Base-by-base conservation (phyloP, 2,888 invertebrate genomes). In the Crossocerus cetratus region DNA sequence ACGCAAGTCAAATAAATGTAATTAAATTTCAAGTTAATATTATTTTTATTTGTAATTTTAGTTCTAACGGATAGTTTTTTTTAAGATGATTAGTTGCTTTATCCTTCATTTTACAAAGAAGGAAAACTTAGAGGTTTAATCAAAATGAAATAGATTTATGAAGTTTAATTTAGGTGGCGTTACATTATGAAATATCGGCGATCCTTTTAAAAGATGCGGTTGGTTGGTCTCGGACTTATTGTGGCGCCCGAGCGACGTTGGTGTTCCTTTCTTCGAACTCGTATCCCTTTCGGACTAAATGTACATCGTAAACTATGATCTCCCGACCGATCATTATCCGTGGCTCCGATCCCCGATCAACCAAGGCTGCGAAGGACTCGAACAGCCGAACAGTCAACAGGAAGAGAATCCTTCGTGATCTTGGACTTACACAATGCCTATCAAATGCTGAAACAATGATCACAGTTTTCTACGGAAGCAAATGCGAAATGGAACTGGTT, bases 291-390 rank as follows among this genome's bases (percentile, higher is more conserved):
- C 14, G 58, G 61, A 60, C 44, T 49, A 20, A 21, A 64, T 54
- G 23, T 43, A 43, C 32, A 3, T 58, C 57, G 16, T 16, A 44
- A 58, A 55, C 64, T 63, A 20, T 53, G 66, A 65, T 77, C 68
- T 66, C 67, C 61, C 32, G 58, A 42, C 45, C 59, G 59, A 72
- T 75, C 43, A 64, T 72, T 77, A 78, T 72, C 61, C 32, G 32
- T 32, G 32, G 32, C 67, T 65, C 62, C 55, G 61, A 69, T 77
- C 53, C 58, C 54, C 53, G 61, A 78, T 80, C 73, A 43, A 45
- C 63, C 82, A 85, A 85, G 86, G 83, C 61, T 69, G 59, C 22
- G 58, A 4, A 4, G 71, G 69, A 77, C 77, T 69, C 63, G 67
- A 43, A 80, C 80, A 79, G 72, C 61, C 16, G 43, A 61, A 65